Evolutionary conservation across 2,888 invertebrate genomes (phyloP).

Genomic region (Scrobipalpa atriplicella): DNA sequence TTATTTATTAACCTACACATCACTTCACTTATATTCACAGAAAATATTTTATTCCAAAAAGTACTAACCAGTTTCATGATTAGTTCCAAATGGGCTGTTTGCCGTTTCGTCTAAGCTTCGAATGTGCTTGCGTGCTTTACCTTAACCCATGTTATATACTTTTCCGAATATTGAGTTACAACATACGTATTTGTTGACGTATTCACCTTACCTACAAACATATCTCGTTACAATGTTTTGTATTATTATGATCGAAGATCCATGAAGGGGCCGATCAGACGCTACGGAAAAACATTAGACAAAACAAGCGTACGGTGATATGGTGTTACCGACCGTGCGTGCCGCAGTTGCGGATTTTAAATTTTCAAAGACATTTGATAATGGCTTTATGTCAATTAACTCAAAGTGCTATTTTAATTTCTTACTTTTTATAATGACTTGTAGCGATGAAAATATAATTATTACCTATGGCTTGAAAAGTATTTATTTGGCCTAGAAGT

Average conservation of each 20-base stretch:
- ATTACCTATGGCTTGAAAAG: too few species aligned
- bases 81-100: slow-evolving; percentile 45
- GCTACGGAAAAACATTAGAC: background rate
- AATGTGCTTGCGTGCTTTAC: slow-evolving; percentile 58
- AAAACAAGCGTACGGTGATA: background rate
- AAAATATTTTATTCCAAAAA: slow-evolving; percentile 30
- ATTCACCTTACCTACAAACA: slow-evolving; percentile 37
- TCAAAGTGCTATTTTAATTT: too few species aligned
- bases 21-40: slow-evolving; percentile 36
- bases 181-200: slow-evolving; percentile 62
- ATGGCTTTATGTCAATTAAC: too few species aligned
- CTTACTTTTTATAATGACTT: too few species aligned
- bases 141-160: slow-evolving; percentile 67
- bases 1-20: slow-evolving; percentile 15
- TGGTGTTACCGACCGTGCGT: background rate
- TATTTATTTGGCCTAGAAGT: too few species aligned
- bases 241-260: slow-evolving; percentile 62
- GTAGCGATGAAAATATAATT: too few species aligned
- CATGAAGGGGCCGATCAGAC: slow-evolving; percentile 37
- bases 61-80: slow-evolving; percentile 69
- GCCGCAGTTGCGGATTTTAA: background rate
- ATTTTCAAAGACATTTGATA: too few species aligned
- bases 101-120: slow-evolving; percentile 51
- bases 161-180: slow-evolving; percentile 65
- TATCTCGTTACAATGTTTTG: slow-evolving; percentile 66